phyloP scores from a whole-genome alignment of 2,888 invertebrate genomes.

The Apotomis betuletana region DNA sequence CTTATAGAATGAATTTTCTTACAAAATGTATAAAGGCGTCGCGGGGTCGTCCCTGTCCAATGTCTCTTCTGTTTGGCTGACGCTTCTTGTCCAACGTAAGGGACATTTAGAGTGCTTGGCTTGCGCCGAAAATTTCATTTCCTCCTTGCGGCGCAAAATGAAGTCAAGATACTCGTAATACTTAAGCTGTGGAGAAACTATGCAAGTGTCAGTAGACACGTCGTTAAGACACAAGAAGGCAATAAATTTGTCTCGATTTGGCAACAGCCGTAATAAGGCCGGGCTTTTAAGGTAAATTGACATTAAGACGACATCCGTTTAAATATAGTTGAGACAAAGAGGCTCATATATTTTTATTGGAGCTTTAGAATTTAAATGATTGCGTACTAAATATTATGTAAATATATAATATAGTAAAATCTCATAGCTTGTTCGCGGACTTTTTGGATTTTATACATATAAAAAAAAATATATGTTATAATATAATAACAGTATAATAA shows the following conservation, averaged over 20 bases:
- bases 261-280: constrained; percentile 21
- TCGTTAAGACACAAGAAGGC: constrained; percentile 26
- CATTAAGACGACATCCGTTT: constrained; percentile 30
- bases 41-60: too few relatives aligned
- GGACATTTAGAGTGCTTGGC: too few relatives aligned
- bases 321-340: constrained; percentile 24
- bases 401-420: neutral
- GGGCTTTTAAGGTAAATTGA: constrained; percentile 34
- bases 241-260: constrained; percentile 37
- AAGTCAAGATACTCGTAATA: constrained; percentile 1
- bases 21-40: too few relatives aligned
- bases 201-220: constrained; percentile 31
- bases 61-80: too few relatives aligned
- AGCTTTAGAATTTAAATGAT: constrained; percentile 23
- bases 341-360: constrained; percentile 20
- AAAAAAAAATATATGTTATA: too few relatives aligned
- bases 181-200: constrained; percentile 18
- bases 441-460: too few relatives aligned
- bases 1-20: too few relatives aligned
- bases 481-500: too few relatives aligned
- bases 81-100: too few relatives aligned
- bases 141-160: neutral
- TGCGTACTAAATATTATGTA: constrained; percentile 9
- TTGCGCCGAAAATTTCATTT: too few relatives aligned
- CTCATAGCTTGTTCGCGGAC: too few relatives aligned